Base-by-base conservation (phyloP, 1,140 invertebrate genomes). In the Halictus rubicundus region DNA sequence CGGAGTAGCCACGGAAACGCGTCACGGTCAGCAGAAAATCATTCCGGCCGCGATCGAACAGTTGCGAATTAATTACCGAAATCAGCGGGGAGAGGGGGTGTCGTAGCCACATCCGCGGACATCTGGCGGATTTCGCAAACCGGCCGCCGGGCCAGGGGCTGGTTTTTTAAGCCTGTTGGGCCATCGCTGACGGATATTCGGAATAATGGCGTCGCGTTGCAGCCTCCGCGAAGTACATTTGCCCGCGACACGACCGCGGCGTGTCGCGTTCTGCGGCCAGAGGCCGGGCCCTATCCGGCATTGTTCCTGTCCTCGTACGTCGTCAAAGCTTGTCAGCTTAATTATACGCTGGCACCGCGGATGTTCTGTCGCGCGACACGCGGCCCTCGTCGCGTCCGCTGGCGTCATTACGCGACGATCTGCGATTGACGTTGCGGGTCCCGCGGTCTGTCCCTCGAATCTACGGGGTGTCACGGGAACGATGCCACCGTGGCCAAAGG, bases 261-360 rank as follows among this genome's bases (percentile, higher is more conserved):
- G 60, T 66, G 81, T 75, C 73, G 70, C 65, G 68, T 71, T 81
- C 59, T 80, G 74, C 68, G 81, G 54, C 72, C 75, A 60, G 42
- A 14, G 54, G 23, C 27, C 52, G 61, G 59, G 42, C 57, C 61
- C 71, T 42, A 37, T 32, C 49, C 81, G 46, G 69, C 72, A 88
- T 88, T 88, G 79, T 88, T 84, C 83, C 73, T 61, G 78, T 37
- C 68, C 86, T 85, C 77, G 84, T 87, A 81, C 71, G 76, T 87
- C 77, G 80, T 87, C 86, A 87, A 83, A 83, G 68, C 84, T 85
- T 84, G 86, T 86, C 87, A 87, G 87, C 86, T 89, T 85, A 87
- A 87, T 88, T 86, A 87, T 83, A 84, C 79, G 66, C 83, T 59
- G 69, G 63, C 65, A 68, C 65, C 76, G 66, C 76, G 61, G 59